Evolutionary conservation across 2,113 vertebrate species (phyloP).

Genomic region (Anser cygnoides): DNA sequence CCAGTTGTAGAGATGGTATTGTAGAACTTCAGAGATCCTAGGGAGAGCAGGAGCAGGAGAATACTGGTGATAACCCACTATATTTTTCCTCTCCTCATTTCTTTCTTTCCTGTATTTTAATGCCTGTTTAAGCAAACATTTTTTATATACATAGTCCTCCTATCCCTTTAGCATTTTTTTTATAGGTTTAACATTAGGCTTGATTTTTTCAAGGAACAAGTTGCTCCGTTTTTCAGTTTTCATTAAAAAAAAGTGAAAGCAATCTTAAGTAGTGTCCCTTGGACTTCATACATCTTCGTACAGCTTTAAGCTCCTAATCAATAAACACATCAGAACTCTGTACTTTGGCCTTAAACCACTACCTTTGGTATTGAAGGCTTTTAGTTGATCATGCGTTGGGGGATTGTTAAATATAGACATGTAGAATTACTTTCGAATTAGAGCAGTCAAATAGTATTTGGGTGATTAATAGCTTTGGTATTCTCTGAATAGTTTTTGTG

Average conservation of each 20-base stretch:
- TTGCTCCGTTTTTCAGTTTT: background rate
- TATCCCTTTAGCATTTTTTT: background rate
- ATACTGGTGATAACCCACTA: accelerated
- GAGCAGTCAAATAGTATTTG: background rate
- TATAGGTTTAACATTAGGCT: background rate
- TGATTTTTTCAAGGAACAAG: background rate
- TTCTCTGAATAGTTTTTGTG: conserved; percentile 20
- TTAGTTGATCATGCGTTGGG: background rate
- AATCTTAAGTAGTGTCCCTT: background rate
- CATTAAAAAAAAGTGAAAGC: background rate
- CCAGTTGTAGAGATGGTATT: background rate
- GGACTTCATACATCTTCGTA: background rate
- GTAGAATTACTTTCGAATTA: background rate
- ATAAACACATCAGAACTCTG: background rate
- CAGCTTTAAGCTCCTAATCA: background rate
- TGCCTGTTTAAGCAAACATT: background rate
- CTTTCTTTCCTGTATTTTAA: background rate
- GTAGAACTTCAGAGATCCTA: background rate
- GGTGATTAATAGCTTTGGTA: conserved; percentile 42
- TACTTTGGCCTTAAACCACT: background rate
- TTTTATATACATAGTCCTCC: background rate
- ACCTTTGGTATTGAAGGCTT: background rate
- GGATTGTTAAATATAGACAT: background rate
- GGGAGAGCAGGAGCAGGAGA: background rate
- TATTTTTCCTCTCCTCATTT: background rate